A percentile compares a stretch with the other conserved stretches of the same genome.
Conservation (phyloP, 2,888 invertebrate genomes). For the Leptopilina drosophilae region DNA sequence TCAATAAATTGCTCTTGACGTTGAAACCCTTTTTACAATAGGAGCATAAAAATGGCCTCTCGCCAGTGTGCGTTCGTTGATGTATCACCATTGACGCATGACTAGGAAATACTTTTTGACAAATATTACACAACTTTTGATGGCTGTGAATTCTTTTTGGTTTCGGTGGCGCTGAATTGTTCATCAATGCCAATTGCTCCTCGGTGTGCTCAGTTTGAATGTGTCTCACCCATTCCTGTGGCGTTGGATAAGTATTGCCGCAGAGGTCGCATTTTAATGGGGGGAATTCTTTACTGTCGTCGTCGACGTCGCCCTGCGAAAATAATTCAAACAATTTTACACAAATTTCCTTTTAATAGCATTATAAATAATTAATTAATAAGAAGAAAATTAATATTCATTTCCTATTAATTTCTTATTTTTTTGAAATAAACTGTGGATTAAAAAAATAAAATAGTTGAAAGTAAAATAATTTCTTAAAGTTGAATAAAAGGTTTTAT, state of each 20-base stretch:
- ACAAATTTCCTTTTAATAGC: too few relatives aligned
- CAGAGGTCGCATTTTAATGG: constrained; percentile 88
- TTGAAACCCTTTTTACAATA: constrained; percentile 88
- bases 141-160: constrained; percentile 75
- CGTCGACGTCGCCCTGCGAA: constrained; percentile 82
- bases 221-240: constrained; percentile 92
- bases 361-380: too few relatives aligned
- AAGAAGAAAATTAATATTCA: too few relatives aligned
- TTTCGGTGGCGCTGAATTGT: constrained; percentile 84
- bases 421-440: too few relatives aligned
- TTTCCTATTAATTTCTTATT: too few relatives aligned
- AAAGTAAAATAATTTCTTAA: too few relatives aligned
- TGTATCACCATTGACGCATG: constrained; percentile 89
- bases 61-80: constrained; percentile 86
- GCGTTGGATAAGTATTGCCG: constrained; percentile 84
- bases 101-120: constrained; percentile 87
- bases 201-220: constrained; percentile 91
- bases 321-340: too few relatives aligned
- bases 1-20: constrained; percentile 86
- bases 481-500: background rate
- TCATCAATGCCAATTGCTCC: constrained; percentile 87
- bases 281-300: constrained; percentile 84
- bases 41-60: constrained; percentile 86
- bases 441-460: too few relatives aligned
- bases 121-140: constrained; percentile 80